phyloP scores from a whole-genome alignment of 1,140 invertebrate genomes.

The Neodiprion fabricii region DNA sequence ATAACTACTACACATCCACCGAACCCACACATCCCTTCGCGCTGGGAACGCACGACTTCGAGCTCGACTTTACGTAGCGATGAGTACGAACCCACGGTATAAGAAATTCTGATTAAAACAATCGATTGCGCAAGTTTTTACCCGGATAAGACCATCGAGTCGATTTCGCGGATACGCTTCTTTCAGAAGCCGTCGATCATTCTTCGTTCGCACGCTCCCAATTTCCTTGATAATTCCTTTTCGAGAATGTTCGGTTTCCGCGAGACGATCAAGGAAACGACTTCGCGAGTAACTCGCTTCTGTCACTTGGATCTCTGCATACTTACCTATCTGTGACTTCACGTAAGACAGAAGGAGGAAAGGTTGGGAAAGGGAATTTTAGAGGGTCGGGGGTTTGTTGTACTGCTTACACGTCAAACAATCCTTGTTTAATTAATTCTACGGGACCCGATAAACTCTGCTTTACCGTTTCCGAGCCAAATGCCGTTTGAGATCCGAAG shows the following conservation, averaged over 20 bases:
- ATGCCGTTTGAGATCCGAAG: conserved; percentile 14
- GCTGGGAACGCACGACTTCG: not conserved
- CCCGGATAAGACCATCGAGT: no score
- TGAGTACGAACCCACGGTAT: not conserved
- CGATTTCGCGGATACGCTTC: no score
- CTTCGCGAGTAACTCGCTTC: conserved; percentile 1
- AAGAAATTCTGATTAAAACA: no score
- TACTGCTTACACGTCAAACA: conserved; percentile 28
- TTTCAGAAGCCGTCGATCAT: no score
- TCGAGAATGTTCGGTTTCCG: no score
- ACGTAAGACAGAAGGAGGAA: conserved; percentile 12
- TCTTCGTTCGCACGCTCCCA: no score
- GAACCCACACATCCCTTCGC: not conserved
- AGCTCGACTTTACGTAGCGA: not conserved
- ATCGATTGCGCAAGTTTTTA: no score
- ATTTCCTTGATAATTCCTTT: no score
- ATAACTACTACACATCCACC: conserved; percentile 37
- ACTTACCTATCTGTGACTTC: conserved; percentile 13
- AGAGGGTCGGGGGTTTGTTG: conserved; percentile 11
- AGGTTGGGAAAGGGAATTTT: conserved; percentile 6
- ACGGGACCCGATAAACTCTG: conserved; percentile 18
- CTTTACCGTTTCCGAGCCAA: conserved; percentile 11
- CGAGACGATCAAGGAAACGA: not conserved
- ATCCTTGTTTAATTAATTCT: conserved; percentile 40
- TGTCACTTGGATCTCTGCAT: not conserved